Percentiles rank a stretch among this genome's conserved stretches.
phyloP scores from a whole-genome alignment of 35 echinoderm and acorn worm genomes.

The Eucidaris tribuloides region DNA sequence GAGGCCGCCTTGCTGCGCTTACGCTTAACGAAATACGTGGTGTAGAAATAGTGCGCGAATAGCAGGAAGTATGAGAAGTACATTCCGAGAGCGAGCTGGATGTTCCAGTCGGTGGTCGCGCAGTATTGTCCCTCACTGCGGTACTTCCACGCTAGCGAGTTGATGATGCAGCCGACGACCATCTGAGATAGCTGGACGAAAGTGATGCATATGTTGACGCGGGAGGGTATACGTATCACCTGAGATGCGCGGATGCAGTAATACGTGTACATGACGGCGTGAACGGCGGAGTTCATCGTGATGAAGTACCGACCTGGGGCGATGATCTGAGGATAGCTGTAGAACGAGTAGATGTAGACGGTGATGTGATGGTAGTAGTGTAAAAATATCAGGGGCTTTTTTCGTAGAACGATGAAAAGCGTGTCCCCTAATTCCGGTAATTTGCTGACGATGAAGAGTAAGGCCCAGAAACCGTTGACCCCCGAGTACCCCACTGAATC shows the following conservation, averaged over 20 bases:
- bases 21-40: slow-evolving; percentile 64
- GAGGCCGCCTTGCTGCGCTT: neutral
- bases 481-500: slow-evolving; percentile 60
- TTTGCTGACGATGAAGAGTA: slow-evolving; percentile 84
- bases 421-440: slow-evolving; percentile 95
- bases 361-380: slow-evolving; percentile 99
- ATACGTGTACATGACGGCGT: slow-evolving; percentile 97
- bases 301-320: slow-evolving; percentile 89
- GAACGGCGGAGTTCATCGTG: slow-evolving; percentile 70
- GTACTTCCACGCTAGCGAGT: slow-evolving; percentile 55
- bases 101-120: slow-evolving; percentile 76
- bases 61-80: slow-evolving; percentile 92
- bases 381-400: slow-evolving; percentile 95
- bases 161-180: slow-evolving; percentile 76
- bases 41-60: slow-evolving; percentile 96
- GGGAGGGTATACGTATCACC: slow-evolving; percentile 68
- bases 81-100: slow-evolving; percentile 72
- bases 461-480: slow-evolving; percentile 83
- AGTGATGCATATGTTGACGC: slow-evolving; percentile 80
- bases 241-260: slow-evolving; percentile 71
- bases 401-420: slow-evolving; percentile 85
- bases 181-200: slow-evolving; percentile 92
- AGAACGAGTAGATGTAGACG: slow-evolving; percentile 77
- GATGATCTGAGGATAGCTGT: slow-evolving; percentile 69
- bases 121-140: slow-evolving; percentile 59